Conservation (phyloP, 2,113 vertebrate species). For the Seriola quinqueradiata region DNA sequence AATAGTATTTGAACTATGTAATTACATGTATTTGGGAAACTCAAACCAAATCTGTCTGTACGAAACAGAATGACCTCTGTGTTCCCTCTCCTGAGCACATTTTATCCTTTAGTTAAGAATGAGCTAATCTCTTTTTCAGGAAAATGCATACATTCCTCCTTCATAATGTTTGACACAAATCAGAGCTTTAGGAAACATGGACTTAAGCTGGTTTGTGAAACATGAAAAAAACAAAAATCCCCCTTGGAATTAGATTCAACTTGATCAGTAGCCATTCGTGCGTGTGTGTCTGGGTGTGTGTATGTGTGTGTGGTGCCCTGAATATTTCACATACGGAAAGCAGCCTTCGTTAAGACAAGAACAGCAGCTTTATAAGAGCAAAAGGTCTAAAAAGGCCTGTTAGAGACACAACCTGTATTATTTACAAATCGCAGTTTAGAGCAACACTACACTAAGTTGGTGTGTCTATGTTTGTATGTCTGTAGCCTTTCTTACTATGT, state of each 20-base stretch:
- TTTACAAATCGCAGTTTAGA: constrained; percentile 41
- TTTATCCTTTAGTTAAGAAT: constrained; percentile 2
- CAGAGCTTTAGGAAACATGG: constrained; percentile 27
- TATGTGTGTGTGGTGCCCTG: neutral
- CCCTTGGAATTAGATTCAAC: constrained; percentile 22
- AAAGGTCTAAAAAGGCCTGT: neutral
- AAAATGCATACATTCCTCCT: constrained; percentile 35
- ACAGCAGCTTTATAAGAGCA: constrained; percentile 16
- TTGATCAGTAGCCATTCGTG: constrained; percentile 16
- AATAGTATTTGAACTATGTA: neutral
- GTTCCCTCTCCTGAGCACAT: neutral
- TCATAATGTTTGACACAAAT: constrained; percentile 32
- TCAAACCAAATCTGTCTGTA: neutral
- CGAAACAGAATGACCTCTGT: neutral
- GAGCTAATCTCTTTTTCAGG: constrained; percentile 11
- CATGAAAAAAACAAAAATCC: constrained; percentile 29
- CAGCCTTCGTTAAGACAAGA: neutral
- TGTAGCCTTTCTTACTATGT: no score
- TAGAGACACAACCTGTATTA: constrained; percentile 43
- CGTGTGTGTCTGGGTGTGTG: constrained; percentile 13
- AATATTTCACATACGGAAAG: constrained; percentile 13
- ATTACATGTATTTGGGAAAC: neutral
- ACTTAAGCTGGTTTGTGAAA: constrained; percentile 26
- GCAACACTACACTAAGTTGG: constrained; percentile 1
- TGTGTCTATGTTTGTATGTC: constrained; percentile 19